Percentiles rank a stretch among this genome's conserved stretches.
Conservation (phyloP, 2,888 invertebrate species). For the Hypena proboscidalis region DNA sequence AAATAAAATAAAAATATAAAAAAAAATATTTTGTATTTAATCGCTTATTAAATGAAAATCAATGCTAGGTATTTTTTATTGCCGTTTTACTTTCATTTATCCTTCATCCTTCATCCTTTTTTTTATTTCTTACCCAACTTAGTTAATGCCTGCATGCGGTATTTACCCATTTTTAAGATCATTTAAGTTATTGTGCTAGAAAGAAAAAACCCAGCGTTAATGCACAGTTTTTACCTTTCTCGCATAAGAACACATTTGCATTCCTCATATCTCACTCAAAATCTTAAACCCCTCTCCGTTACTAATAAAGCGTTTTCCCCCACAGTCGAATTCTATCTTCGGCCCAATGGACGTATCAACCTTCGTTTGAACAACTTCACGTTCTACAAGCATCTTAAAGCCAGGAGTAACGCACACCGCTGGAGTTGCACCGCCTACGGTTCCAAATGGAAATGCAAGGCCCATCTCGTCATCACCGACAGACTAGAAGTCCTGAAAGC, state of each 20-base stretch:
- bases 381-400: slow-evolving; percentile 75
- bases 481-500: slow-evolving; percentile 71
- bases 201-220: too few species aligned
- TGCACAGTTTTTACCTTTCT: too few species aligned
- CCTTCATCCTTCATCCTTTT: not conserved
- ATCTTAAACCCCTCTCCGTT: not conserved
- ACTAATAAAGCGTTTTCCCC: slow-evolving; percentile 19
- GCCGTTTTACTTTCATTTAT: not conserved
- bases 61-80: slow-evolving; percentile 11
- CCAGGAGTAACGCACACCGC: slow-evolving; percentile 68
- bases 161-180: not conserved
- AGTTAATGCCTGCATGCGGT: not conserved
- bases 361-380: slow-evolving; percentile 75
- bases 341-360: slow-evolving; percentile 71
- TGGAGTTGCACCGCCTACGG: slow-evolving; percentile 78
- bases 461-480: slow-evolving; percentile 73
- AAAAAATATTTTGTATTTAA: slow-evolving; percentile 31
- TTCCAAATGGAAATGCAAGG: slow-evolving; percentile 74
- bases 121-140: too few species aligned
- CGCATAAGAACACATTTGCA: too few species aligned
- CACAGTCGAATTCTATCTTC: slow-evolving; percentile 71
- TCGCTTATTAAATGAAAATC: slow-evolving; percentile 34
- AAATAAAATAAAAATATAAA: slow-evolving; percentile 25
- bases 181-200: too few species aligned
- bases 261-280: too few species aligned